Conservation (phyloP, 2,113 vertebrate genomes). For the Prionailurus bengalensis region DNA sequence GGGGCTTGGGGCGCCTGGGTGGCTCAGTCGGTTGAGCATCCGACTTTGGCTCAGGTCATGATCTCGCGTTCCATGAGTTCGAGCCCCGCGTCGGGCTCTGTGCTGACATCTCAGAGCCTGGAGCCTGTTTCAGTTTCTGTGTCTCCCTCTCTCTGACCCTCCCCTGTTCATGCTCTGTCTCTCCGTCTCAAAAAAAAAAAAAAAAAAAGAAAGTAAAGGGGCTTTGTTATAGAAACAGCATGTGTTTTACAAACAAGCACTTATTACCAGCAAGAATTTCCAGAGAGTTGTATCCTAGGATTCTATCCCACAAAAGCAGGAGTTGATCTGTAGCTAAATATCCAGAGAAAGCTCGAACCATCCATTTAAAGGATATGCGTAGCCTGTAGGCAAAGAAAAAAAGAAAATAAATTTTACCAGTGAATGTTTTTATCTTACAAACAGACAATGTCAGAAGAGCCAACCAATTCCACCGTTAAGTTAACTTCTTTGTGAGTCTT, state of each 20-base stretch:
- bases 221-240: constrained; percentile 1
- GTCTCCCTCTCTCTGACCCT: too few species aligned
- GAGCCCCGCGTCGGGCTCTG: too few species aligned
- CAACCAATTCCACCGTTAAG: not conserved
- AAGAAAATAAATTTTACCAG: constrained; percentile 17
- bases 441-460: not conserved
- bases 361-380: constrained; percentile 99
- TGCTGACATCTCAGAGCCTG: too few species aligned
- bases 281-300: constrained; percentile 96
- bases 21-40: too few species aligned
- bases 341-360: constrained; percentile 98
- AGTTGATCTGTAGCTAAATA: constrained; percentile 99
- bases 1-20: not conserved
- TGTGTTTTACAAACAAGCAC: constrained; percentile 63
- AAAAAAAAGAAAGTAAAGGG: not conserved
- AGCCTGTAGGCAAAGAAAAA: constrained; percentile 88
- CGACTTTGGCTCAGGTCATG: too few species aligned
- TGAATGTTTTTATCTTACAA: not conserved
- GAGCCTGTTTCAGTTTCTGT: too few species aligned
- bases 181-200: too few species aligned
- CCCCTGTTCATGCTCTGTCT: too few species aligned
- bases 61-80: too few species aligned
- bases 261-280: constrained; percentile 95
- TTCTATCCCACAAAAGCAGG: constrained; percentile 97
- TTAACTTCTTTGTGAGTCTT: constrained; percentile 24